These are phyloP conservation scores for Cheilosia grossa DNA, from an alignment of 2,888 invertebrate genomes.

Conservation along the genomic window DNA sequence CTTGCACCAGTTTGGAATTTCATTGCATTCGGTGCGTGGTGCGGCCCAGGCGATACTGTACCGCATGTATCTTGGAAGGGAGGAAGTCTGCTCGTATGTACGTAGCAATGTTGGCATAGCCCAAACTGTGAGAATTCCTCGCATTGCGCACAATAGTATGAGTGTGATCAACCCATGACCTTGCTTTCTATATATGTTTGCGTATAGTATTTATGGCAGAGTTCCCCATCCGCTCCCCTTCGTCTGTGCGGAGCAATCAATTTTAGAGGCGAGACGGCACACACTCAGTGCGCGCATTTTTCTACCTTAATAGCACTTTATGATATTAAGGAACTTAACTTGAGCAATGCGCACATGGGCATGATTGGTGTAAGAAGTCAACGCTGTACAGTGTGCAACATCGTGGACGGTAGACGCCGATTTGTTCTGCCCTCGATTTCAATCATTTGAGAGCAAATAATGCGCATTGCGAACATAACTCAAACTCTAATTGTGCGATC, in stretches of 20 bases:
- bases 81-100: constrained; percentile 17
- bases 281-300: constrained; percentile 24
- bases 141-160: constrained; percentile 7
- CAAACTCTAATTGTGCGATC: too few relatives aligned
- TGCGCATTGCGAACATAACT: too few relatives aligned
- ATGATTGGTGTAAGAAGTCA: constrained; percentile 22
- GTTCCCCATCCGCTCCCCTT: neutral
- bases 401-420: too few relatives aligned
- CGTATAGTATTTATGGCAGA: constrained; percentile 6
- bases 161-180: constrained; percentile 65
- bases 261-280: constrained; percentile 15
- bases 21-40: constrained; percentile 67
- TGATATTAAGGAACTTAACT: constrained; percentile 69
- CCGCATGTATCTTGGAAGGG: constrained; percentile 33
- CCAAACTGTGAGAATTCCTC: constrained; percentile 57
- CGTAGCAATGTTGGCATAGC: constrained; percentile 31
- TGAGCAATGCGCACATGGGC: constrained; percentile 35
- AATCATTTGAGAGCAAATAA: too few relatives aligned
- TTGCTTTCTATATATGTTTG: constrained; percentile 55
- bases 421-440: too few relatives aligned
- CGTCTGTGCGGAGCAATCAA: neutral
- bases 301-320: constrained; percentile 41
- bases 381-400: constrained; percentile 56
- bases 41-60: constrained; percentile 11
- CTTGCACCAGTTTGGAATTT: constrained; percentile 65